Percentiles rank a stretch among this genome's conserved stretches.
These are phyloP conservation scores for Rhinolophus sinicus DNA, from an alignment of 2,113 vertebrate species.

Conservation along the genomic window DNA sequence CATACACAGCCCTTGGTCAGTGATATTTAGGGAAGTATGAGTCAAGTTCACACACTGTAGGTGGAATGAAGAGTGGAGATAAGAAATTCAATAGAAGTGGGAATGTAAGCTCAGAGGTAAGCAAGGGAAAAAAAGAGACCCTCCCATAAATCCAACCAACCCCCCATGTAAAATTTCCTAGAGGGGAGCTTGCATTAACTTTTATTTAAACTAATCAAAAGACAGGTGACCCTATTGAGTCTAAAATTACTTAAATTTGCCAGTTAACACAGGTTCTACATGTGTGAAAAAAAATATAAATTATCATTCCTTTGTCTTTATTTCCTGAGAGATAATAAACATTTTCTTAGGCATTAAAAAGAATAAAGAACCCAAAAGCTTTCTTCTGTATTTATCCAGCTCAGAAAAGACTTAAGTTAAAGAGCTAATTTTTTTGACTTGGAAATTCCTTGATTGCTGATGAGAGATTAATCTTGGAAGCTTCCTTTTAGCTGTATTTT, in stretches of 20 bases:
- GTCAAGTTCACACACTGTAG: neutral
- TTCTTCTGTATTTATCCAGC: neutral
- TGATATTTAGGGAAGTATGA: neutral
- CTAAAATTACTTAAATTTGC: neutral
- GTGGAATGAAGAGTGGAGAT: neutral
- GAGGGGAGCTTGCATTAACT: neutral
- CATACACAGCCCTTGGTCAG: neutral
- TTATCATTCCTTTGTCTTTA: neutral
- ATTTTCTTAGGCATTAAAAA: constrained; percentile 1
- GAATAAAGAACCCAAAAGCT: neutral
- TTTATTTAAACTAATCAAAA: constrained; percentile 12
- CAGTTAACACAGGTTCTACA: neutral
- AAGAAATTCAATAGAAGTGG: neutral
- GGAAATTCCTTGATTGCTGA: neutral
- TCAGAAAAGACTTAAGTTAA: neutral
- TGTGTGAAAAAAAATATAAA: neutral
- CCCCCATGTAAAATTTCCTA: neutral
- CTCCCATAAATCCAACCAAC: neutral
- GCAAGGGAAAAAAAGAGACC: neutral
- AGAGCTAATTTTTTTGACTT: neutral
- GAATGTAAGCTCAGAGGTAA: neutral
- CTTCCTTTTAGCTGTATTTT: neutral
- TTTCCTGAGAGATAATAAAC: constrained; percentile 5
- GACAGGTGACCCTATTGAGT: neutral
- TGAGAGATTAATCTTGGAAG: neutral